Base-by-base conservation (phyloP, 1,140 invertebrate genomes). In the Gryllus bimaculatus region DNA sequence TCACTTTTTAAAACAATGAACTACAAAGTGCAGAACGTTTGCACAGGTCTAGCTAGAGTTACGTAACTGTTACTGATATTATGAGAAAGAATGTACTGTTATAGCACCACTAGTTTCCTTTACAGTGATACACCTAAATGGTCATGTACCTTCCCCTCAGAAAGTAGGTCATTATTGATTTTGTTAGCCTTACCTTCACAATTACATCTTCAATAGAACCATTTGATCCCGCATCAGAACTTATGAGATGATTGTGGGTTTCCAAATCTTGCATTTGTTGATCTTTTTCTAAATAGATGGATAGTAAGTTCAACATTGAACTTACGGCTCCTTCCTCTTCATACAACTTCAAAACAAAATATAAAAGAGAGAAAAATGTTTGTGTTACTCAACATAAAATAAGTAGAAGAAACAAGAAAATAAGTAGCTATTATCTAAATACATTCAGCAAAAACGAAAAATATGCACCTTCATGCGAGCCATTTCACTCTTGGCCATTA, bases 401-500 rank as follows among this genome's bases (percentile, higher is more conserved):
- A 18, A 5, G 76, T 77, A 47, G 7, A 39, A n/a, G 48, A 10
- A 48, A n/a, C 8, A 47, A 26, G 15, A 26, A 8, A 12, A 12
- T 15, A 26, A 77, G 15, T 13, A 77, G 15, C 13, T 13, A 18
- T 76, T 26, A 21, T 15, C 21, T 76, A 76, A 47, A 76, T 26
- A 13, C 13, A 18, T 26, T 76, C 1, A 18, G 47, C 3, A 76
- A 76, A 48, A 47, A 77, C 8, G 0, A 77, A 7, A 48, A 8
- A 39, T 80, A 13, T 39, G 83, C 81, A 91, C 90, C 83, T 90
- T 87, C 8, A 89, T 84, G 75, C 93, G 85, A 0, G 92, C 91
- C 8, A 87, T 85, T 73, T 93, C 90, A 82, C 90, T 89, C 80
- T 90, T 90, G 77, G 92, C 92, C 82, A 93, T 90, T 84, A 95